Percentiles rank a stretch among this genome's conserved stretches.
Conservation (phyloP, 30 jellyfish, hydroid and myxozoan genomes). For the Pseudorhiza aurosa region DNA sequence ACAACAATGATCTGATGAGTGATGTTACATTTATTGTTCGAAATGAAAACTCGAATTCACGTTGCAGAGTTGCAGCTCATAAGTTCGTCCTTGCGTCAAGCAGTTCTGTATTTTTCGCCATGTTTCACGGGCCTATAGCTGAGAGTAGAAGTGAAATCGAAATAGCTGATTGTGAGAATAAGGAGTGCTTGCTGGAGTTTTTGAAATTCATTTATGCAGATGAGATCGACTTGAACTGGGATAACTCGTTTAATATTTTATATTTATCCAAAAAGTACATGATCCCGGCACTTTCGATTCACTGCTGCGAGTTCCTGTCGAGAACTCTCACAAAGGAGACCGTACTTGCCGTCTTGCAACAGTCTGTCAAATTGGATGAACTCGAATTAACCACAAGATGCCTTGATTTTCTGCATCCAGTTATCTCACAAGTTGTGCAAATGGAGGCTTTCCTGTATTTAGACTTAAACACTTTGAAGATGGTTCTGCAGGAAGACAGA, state of each 20-base stretch:
- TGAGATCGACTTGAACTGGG: constrained; percentile 46
- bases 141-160: constrained; percentile 36
- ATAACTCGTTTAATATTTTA: constrained; percentile 37
- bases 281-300: constrained; percentile 43
- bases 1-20: constrained; percentile 57
- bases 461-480: constrained; percentile 32
- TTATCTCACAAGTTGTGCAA: constrained; percentile 27
- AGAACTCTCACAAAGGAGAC: constrained; percentile 53
- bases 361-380: constrained; percentile 60
- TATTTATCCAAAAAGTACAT: constrained; percentile 58
- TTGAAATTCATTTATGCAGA: constrained; percentile 40
- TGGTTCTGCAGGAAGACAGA: constrained; percentile 47
- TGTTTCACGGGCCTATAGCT: constrained; percentile 61
- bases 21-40: constrained; percentile 44
- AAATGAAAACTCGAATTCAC: not conserved
- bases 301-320: constrained; percentile 45
- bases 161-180: constrained; percentile 49
- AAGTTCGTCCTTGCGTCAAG: constrained; percentile 57
- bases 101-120: constrained; percentile 66
- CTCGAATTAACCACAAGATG: constrained; percentile 22
- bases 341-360: constrained; percentile 63
- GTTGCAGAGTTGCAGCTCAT: constrained; percentile 48
- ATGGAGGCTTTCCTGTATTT: constrained; percentile 60
- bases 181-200: constrained; percentile 40
- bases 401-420: constrained; percentile 58